phyloP scores from a whole-genome alignment of 2,113 vertebrate species.

The Columba janthina region DNA sequence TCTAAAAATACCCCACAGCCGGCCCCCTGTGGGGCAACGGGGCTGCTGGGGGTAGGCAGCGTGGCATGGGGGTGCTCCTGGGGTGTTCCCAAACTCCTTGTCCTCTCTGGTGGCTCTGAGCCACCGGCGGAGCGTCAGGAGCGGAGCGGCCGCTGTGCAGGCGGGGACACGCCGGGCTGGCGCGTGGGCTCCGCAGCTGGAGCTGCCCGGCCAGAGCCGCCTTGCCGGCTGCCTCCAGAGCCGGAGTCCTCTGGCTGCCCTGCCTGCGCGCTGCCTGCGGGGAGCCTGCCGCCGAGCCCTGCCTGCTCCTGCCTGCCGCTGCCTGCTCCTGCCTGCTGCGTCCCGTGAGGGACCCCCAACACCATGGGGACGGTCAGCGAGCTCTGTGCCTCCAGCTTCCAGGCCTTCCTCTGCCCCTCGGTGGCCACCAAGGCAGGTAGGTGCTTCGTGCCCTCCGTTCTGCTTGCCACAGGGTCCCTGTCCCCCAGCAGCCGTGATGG shows the following conservation, averaged over 20 bases:
- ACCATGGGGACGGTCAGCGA: conserved; percentile 86
- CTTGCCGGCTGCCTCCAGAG: not conserved
- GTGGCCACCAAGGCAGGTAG: conserved; percentile 76
- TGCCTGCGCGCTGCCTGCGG: not conserved
- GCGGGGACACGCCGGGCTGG: not conserved
- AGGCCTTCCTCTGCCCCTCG: conserved; percentile 84
- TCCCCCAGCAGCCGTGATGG: rapidly evolving
- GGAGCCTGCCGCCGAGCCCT: not conserved
- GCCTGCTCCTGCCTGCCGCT: not conserved
- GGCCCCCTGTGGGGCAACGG: not conserved
- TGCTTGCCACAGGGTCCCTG: not conserved
- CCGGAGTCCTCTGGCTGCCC: not conserved
- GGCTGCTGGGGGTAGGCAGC: not conserved
- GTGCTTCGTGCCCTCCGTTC: not conserved
- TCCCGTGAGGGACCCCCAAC: not conserved
- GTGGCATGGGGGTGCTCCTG: not conserved
- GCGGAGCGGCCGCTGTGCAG: not conserved
- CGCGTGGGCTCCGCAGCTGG: conserved; percentile 59
- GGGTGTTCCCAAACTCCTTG: not conserved
- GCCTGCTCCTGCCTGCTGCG: not conserved
- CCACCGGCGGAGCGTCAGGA: not conserved
- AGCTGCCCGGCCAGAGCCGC: not conserved
- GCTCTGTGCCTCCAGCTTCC: conserved; percentile 88
- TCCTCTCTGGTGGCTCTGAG: conserved; percentile 40
- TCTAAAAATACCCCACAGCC: conserved; percentile 58